Base-by-base conservation (phyloP, 1,140 invertebrate genomes). In the Drosophila virilis region DNA sequence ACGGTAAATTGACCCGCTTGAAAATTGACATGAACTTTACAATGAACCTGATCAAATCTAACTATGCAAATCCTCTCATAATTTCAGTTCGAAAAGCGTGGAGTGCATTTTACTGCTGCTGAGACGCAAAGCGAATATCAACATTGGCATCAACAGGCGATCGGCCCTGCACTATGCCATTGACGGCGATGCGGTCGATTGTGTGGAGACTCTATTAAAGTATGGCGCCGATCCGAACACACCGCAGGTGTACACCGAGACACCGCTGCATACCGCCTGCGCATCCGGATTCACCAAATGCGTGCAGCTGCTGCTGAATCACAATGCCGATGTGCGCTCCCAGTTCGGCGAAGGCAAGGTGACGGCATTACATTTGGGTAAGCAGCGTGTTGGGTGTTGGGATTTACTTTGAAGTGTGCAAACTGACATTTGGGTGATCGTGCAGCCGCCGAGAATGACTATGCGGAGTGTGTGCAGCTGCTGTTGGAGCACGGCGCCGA, bases 241-340 rank as follows among this genome's bases (percentile, higher is more conserved):
- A 61, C 95, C 95, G n/a, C 96, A 96, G 93, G 96, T 96, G 28
- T 97, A 95, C 75, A 97, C 95, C 5, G 96, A 97, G 93, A 97
- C 97, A 0, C 96, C 97, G 0, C 90, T 98, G 5, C 97, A 97
- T 74, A 95, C 97, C 4, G 96, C 97, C 8, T 95, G 96, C 13
- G 94, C 95, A 48, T 92, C 96, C 37, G 97, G 97, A 8, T 95
- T 95, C 33, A 92, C 94, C 0, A 93, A 93, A 55, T 96, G 96
- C 81, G 93, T 96, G 5, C 94, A 95, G 80, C 81, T 97, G 15
- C 92, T 97, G 2, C 92, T 97, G 33, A 93, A 93, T 55, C 93
- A 96, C 67, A 96, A 96, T 15, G 96, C 96, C 4, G 96, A 97
- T 78, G 95, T 96, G 2, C 93, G 95, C 35, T 95, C 96, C 0